Conservation (phyloP, 2,113 vertebrate genomes). For the Gopherus evgoodei region DNA sequence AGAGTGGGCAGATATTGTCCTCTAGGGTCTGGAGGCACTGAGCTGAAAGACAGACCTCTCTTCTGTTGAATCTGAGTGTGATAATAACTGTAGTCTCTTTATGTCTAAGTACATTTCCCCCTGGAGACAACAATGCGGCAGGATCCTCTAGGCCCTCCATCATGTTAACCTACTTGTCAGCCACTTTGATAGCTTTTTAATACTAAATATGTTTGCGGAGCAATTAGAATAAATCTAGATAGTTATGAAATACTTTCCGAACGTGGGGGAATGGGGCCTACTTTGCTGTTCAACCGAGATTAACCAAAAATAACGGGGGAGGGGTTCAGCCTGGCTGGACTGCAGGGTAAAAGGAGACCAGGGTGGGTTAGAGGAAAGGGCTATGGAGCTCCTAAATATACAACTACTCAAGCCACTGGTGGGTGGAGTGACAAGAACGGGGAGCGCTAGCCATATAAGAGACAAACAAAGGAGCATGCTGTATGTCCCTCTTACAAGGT, state of each 20-base stretch:
- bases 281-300: background rate
- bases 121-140: constrained; percentile 39
- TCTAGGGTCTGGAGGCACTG: background rate
- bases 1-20: background rate
- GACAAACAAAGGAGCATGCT: too few species aligned
- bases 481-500: too few species aligned
- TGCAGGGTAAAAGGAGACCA: background rate
- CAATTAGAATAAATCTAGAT: constrained; percentile 70
- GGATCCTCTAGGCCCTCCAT: constrained; percentile 46
- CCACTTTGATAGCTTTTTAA: constrained; percentile 63
- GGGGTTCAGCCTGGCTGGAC: background rate
- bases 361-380: background rate
- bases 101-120: constrained; percentile 49
- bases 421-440: background rate
- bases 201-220: constrained; percentile 54
- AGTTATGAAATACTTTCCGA: constrained; percentile 26
- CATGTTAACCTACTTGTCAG: constrained; percentile 66
- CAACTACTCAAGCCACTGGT: background rate
- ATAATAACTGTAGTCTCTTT: constrained; percentile 38
- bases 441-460: too few species aligned
- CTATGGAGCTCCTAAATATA: background rate
- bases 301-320: background rate
- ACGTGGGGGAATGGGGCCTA: background rate
- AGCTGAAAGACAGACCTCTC: background rate
- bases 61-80: background rate